Evolutionary conservation across 2,797 vertebrate genomes (phyloP), one percentile per base, ranked within the genome.

Genomic region (Xyrichtys novacula): DNA sequence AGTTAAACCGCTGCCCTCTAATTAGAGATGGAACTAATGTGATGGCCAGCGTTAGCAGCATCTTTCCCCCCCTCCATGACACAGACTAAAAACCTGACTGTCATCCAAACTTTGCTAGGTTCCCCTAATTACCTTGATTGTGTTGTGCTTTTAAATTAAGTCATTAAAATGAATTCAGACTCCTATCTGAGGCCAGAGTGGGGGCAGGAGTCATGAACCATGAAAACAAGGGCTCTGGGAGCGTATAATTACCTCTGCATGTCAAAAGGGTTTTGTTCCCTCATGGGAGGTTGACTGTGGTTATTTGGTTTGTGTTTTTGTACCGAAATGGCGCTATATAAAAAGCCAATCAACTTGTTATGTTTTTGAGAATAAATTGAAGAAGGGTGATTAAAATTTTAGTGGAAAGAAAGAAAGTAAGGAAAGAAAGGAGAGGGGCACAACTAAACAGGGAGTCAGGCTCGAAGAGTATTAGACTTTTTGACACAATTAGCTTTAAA

Each of bases 71-170:
- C 31, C 50, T 62, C 38, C 63, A 48, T 81, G 72, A 74, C 74
- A 46, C n/a, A 44, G 49, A 73, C 55, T 57, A 59, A 42, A 65
- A 75, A 47, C 59, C 78, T 39, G 66, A 78, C 81, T 59, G 68
- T 74, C 64, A 68, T 74, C 75, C 55, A 66, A 71, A 80, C 78
- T 77, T 85, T 55, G 58, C 52, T 17, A 26, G 56, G 46, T 52
- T 72, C 60, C 26, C 43, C 43, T 88, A 85, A 90, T 92, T 87
- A 82, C 75, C 59, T 57, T 70, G 75, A 76, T 83, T 87, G 74
- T 72, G 62, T 81, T 83, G 62, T 68, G 72, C 65, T 82, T 88
- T 89, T 78, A 89, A 90, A 91, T 84, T 0, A 89, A 90, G 85
- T 83, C 55, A 83, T 77, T 83, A 77, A 57, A 81, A 76, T 70